Evolutionary conservation across 2,113 vertebrate species (phyloP).

Genomic region (Haemorhous mexicanus): DNA sequence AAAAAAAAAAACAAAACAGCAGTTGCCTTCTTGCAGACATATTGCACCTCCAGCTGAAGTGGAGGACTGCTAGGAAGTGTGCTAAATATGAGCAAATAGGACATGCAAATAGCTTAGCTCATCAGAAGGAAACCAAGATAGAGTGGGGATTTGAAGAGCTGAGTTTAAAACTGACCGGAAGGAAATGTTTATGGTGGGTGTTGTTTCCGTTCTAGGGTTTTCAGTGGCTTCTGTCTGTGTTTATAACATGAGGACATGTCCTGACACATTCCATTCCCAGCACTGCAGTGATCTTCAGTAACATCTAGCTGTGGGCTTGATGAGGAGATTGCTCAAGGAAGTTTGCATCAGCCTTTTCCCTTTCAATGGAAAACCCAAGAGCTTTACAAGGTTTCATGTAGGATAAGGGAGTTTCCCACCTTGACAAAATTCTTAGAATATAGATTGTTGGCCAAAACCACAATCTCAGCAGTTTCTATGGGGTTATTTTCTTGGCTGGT

Average conservation of each 20-base stretch:
- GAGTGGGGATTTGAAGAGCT: not conserved
- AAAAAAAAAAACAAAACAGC: not conserved
- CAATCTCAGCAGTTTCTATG: not conserved
- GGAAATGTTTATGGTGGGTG: not conserved
- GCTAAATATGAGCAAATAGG: not conserved
- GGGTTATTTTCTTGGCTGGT: not conserved
- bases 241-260: not conserved
- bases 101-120: not conserved
- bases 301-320: not conserved
- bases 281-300: not conserved
- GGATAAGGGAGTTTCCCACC: not conserved
- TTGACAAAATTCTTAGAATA: not conserved
- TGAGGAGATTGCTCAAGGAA: not conserved
- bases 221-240: not conserved
- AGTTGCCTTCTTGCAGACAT: not conserved
- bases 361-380: not conserved
- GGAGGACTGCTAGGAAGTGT: not conserved
- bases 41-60: not conserved
- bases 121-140: not conserved
- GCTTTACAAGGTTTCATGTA: not conserved
- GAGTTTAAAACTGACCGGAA: not conserved
- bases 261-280: not conserved
- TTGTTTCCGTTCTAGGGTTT: not conserved
- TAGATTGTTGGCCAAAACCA: not conserved
- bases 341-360: not conserved